phyloP scores from a whole-genome alignment of 2,797 vertebrate species.

The Todus mexicanus region DNA sequence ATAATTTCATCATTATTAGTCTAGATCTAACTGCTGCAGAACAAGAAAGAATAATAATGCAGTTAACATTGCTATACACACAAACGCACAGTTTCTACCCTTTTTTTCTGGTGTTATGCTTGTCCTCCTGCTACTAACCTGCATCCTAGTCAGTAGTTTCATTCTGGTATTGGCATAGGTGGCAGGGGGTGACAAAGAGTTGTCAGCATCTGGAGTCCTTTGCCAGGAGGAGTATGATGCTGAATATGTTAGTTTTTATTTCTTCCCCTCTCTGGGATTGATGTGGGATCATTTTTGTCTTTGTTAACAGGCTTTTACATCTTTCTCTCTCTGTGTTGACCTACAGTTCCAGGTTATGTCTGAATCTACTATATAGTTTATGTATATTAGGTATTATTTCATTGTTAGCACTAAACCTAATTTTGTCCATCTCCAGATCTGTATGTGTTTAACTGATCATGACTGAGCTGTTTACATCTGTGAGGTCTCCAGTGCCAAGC shows the following conservation, averaged over 20 bases:
- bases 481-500: not conserved
- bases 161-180: not conserved
- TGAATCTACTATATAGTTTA: not conserved
- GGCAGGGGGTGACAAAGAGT: not conserved
- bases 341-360: not conserved
- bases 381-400: not conserved
- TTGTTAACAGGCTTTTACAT: not conserved
- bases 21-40: not conserved
- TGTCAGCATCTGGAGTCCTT: not conserved
- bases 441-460: not conserved
- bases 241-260: not conserved
- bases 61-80: not conserved
- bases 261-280: not conserved
- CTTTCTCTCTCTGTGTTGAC: not conserved
- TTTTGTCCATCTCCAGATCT: not conserved
- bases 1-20: not conserved
- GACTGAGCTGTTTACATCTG: not conserved
- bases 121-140: not conserved
- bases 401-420: not conserved
- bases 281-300: not conserved
- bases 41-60: not conserved
- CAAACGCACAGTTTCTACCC: not conserved
- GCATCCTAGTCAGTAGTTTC: not conserved
- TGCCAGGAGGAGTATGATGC: not conserved
- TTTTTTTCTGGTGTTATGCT: not conserved